Evolutionary conservation across 2,888 invertebrate genomes (phyloP).

Genomic region (Cryptops parisi): DNA sequence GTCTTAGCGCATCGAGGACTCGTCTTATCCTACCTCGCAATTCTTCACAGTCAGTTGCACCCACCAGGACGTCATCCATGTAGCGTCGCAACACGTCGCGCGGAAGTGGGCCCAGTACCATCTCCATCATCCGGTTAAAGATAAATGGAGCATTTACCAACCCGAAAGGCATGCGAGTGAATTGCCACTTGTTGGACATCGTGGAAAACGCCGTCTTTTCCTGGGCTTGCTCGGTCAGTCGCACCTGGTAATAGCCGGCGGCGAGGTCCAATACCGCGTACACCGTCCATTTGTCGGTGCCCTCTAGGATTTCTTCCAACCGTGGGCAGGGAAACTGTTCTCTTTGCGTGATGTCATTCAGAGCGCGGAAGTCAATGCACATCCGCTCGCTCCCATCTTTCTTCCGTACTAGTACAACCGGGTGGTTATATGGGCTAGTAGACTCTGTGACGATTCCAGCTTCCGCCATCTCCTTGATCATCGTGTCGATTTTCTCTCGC

Average conservation of each 20-base stretch:
- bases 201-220: not conserved
- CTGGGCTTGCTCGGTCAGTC: not conserved
- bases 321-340: constrained; percentile 1
- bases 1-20: not conserved
- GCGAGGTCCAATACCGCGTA: not conserved
- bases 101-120: no score
- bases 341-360: not conserved
- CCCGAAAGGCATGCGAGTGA: not conserved
- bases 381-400: not conserved
- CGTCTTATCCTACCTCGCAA: no score
- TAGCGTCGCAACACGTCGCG: not conserved
- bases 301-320: not conserved
- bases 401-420: not conserved
- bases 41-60: not conserved
- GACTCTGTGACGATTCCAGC: not conserved
- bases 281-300: not conserved
- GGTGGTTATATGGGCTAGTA: not conserved
- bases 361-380: constrained; percentile 2
- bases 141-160: not conserved
- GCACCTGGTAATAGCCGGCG: not conserved
- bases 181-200: not conserved
- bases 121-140: no score
- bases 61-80: constrained; percentile 1
- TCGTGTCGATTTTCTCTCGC: not conserved
- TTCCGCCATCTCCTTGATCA: not conserved